Base-by-base conservation (phyloP, 1,140 invertebrate species). In the Spodoptera litura region DNA sequence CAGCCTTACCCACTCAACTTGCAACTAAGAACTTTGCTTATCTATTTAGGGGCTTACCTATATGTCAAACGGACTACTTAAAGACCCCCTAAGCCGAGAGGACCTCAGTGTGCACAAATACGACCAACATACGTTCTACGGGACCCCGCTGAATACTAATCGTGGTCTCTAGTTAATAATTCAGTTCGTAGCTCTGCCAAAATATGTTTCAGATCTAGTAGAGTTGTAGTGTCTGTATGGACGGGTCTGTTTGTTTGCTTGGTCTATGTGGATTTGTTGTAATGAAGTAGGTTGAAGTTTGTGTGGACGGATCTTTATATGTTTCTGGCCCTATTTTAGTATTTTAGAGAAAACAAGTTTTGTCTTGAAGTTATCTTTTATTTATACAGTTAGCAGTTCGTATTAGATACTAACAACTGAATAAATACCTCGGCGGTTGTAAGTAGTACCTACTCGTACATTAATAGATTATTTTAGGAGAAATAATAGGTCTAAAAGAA, bases 31-130 rank as follows among this genome's bases (percentile, higher is more conserved):
- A 64, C 13, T 64, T 64, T 44, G 35, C 35, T 66, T 66, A 66
- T 66, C 62, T 66, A 66, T 66, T 66, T 66, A 66, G 49, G 38
- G 62, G 38, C 62, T 66, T 49, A 66, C 38, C 38, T 66, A 56
- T 56, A 49, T 66, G 62, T 66, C 62, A 66, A 66, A 66, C 62
- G 62, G 62, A 49, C 62, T 66, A 25, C 62, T 49, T 49, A 66
- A 66, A 10, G 15, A 49, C 15, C 62, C 11, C 62, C 10, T 49
- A 66, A 66, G 62, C 62, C 62, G 49, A 44, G 10, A 49, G 62
- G 62, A 66, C 38, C 38, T 44, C 62, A n/a, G 49, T 49, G 62
- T 66, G 38, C 49, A 66, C 62, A 66, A 66, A 66, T 66, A 66
- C 62, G 38, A 64, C 61, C 38, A 15, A 66, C 62, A 66, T 66